Conservation (phyloP, 2,113 vertebrate genomes). For the Pterocles orientalis region DNA sequence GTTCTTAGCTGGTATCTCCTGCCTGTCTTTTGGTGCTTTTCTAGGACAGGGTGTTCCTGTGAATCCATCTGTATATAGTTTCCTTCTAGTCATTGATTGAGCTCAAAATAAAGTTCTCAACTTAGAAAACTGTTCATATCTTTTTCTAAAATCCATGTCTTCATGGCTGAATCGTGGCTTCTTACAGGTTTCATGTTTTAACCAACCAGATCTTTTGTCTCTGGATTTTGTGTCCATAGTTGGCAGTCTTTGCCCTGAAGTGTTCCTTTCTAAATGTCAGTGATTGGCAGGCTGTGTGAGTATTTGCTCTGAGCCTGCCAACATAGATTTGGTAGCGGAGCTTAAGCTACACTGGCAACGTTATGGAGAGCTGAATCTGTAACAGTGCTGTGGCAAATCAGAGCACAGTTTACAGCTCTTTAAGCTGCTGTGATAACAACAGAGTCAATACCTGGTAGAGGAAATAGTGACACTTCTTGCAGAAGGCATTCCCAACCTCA, state of each 20-base stretch:
- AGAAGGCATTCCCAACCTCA: background rate
- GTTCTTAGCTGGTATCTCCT: no score
- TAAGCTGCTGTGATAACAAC: background rate
- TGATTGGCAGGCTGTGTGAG: background rate
- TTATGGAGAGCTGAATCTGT: rapidly evolving
- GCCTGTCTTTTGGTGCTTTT: no score
- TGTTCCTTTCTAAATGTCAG: background rate
- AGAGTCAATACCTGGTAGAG: background rate
- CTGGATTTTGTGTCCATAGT: no score
- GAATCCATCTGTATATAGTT: no score
- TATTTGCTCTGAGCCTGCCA: background rate
- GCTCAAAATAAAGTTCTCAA: no score
- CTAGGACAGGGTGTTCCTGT: no score
- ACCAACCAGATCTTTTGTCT: no score
- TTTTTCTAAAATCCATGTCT: no score
- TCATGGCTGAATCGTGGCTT: no score
- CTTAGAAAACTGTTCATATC: no score
- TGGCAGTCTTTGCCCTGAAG: background rate
- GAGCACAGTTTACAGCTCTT: background rate
- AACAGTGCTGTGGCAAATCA: background rate
- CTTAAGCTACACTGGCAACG: background rate
- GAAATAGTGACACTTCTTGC: background rate
- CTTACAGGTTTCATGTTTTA: no score
- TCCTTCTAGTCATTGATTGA: no score
- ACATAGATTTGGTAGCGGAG: background rate